Evolutionary conservation across 1,140 invertebrate genomes (phyloP).

Genomic region (Penaeus vannamei): DNA sequence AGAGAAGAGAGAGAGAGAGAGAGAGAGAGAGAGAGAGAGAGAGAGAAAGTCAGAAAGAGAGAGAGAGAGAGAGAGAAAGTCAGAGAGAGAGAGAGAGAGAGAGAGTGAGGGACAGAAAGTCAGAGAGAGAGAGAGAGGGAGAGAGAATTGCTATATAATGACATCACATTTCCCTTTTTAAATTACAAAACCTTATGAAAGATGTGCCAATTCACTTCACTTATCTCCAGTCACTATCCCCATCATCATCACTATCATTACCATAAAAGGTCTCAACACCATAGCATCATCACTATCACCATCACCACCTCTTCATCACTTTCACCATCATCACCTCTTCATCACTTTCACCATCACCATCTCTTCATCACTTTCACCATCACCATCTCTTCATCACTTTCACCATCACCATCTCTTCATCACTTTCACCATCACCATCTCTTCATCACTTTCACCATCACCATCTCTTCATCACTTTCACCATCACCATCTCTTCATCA

Average conservation of each 20-base stretch:
- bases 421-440: not conserved
- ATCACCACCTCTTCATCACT: not conserved
- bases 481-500: not conserved
- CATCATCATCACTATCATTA: not conserved
- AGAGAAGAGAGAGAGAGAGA: too few relatives aligned
- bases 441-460: too few relatives aligned
- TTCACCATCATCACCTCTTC: not conserved
- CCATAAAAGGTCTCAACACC: too few relatives aligned
- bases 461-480: too few relatives aligned
- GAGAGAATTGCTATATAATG: too few relatives aligned
- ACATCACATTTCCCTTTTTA: too few relatives aligned
- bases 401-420: not conserved
- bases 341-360: not conserved
- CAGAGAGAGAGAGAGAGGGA: too few relatives aligned
- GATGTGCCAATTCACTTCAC: not conserved
- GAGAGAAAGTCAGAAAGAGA: too few relatives aligned
- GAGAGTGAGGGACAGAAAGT: too few relatives aligned
- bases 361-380: not conserved
- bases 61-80: too few relatives aligned
- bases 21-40: too few relatives aligned
- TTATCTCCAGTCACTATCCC: not conserved
- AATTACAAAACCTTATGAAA: not conserved
- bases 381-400: not conserved
- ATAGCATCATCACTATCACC: not conserved
- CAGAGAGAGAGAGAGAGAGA: too few relatives aligned